Percentiles rank a stretch among this genome's conserved stretches.
These are phyloP conservation scores for Poeciliopsis occidentalis DNA, from an alignment of 2,113 vertebrate species.

Conservation along the genomic window DNA sequence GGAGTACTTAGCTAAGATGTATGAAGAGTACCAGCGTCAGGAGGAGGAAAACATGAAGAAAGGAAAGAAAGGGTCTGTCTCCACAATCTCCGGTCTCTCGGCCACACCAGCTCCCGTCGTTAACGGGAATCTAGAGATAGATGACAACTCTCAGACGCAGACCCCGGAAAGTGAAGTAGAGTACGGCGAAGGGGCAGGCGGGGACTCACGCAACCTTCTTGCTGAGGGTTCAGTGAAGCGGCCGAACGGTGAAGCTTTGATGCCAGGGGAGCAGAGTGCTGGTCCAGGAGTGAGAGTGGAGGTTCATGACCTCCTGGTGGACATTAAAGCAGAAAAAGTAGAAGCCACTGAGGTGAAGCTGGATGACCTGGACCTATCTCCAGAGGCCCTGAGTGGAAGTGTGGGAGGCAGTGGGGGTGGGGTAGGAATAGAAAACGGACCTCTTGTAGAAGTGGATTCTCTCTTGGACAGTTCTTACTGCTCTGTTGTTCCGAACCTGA, in stretches of 20 bases:
- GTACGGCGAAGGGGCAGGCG: constrained; percentile 83
- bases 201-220: constrained; percentile 86
- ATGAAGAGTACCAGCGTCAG: constrained; percentile 98
- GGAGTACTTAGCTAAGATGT: constrained; percentile 99
- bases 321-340: constrained; percentile 98
- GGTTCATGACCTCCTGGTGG: constrained; percentile 93
- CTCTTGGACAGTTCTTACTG: constrained; percentile 95
- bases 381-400: constrained; percentile 90
- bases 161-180: constrained; percentile 97
- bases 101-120: constrained; percentile 87
- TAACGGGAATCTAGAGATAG: constrained; percentile 94
- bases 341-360: constrained; percentile 98
- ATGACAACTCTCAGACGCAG: constrained; percentile 95
- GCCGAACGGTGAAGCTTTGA: constrained; percentile 84
- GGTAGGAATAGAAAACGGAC: constrained; percentile 90
- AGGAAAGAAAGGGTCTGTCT: constrained; percentile 96
- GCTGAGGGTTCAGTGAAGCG: constrained; percentile 86
- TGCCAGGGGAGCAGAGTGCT: constrained; percentile 73
- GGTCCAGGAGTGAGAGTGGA: constrained; percentile 89
- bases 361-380: constrained; percentile 96
- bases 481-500: constrained; percentile 96
- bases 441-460: constrained; percentile 94
- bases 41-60: constrained; percentile 99
- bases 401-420: constrained; percentile 85
- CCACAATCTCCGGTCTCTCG: constrained; percentile 97